These are phyloP conservation scores for Andricus grossulariae DNA, from an alignment of 1,140 invertebrate genomes.

Conservation along the genomic window DNA sequence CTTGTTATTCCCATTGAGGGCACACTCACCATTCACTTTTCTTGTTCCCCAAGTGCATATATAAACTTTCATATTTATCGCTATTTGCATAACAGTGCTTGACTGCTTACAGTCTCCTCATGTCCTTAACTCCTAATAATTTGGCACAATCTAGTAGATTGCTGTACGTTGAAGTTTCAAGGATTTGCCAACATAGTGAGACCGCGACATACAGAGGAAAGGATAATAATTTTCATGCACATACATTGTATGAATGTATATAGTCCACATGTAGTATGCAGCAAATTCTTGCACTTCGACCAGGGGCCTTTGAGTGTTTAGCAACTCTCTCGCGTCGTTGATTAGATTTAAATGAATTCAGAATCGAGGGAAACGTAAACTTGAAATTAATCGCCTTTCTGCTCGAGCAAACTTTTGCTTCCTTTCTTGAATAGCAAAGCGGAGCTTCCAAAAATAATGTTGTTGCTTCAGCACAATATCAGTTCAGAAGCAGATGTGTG, in stretches of 20 bases:
- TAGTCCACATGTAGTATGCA: neutral
- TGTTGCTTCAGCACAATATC: neutral
- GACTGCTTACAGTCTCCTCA: no score
- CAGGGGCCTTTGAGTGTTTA: constrained; percentile 7
- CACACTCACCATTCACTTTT: no score
- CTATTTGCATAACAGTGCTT: no score
- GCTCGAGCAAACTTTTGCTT: neutral
- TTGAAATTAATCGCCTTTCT: neutral
- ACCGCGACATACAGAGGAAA: no score
- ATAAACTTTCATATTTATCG: no score
- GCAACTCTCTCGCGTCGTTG: constrained; percentile 1
- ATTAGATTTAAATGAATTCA: constrained; percentile 11
- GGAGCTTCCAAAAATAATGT: neutral
- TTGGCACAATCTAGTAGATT: neutral
- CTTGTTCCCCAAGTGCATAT: no score
- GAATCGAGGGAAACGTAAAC: neutral
- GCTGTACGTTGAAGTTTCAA: neutral
- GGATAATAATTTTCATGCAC: no score
- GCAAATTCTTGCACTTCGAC: neutral
- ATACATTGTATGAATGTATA: no score
- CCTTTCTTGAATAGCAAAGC: neutral
- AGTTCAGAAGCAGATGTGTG: neutral
- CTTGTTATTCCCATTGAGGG: no score
- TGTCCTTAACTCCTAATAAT: neutral
- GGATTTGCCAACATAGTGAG: neutral